Evolutionary conservation across 23 tunicate genomes (phyloP).

Genomic region (Trididemnum nubilum): DNA sequence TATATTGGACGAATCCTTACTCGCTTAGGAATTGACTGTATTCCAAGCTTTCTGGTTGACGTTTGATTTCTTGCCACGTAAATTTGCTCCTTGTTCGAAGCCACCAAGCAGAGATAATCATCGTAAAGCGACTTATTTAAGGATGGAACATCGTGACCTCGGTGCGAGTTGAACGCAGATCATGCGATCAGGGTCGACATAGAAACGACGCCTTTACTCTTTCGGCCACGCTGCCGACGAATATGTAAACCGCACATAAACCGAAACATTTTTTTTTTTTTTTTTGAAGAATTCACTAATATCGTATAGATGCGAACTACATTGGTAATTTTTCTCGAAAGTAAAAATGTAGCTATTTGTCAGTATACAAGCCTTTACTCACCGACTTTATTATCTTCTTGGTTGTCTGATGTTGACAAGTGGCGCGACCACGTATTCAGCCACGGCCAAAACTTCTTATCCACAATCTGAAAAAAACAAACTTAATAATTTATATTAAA

Average conservation of each 20-base stretch:
- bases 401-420: background rate
- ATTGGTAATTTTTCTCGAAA: too few species aligned
- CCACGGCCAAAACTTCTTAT: constrained; percentile 44
- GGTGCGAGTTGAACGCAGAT: background rate
- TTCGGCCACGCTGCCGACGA: background rate
- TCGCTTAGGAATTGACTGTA: background rate
- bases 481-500: background rate
- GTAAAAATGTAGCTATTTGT: too few species aligned
- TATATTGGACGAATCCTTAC: background rate
- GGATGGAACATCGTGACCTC: background rate
- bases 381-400: constrained; percentile 22
- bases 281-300: too few species aligned
- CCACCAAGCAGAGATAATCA: background rate
- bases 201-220: background rate
- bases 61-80: background rate
- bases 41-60: background rate
- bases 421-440: constrained; percentile 41
- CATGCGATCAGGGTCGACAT: background rate
- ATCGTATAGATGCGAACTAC: too few species aligned
- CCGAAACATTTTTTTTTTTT: too few species aligned
- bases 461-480: constrained; percentile 24
- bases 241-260: background rate
- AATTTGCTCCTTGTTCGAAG: background rate
- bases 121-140: background rate
- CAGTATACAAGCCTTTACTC: too few species aligned